phyloP scores from a whole-genome alignment of 2,113 vertebrate genomes.

The Entosphenus tridentatus region DNA sequence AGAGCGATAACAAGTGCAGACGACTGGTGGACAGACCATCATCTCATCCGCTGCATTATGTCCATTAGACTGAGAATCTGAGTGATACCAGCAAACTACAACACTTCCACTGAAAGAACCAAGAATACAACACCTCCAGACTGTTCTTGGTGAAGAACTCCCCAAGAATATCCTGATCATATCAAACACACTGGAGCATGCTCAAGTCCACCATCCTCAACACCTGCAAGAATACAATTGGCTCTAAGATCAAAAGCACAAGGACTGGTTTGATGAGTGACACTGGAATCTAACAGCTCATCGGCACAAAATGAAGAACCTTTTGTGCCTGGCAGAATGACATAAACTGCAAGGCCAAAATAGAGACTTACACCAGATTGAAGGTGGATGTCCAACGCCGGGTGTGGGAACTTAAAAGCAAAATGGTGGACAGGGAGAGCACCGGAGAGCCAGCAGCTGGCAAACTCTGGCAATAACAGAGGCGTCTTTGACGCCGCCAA shows the following conservation, averaged over 20 bases:
- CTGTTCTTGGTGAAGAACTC: background rate
- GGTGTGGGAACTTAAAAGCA: background rate
- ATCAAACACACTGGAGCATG: background rate
- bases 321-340: background rate
- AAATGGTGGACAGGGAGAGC: background rate
- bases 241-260: background rate
- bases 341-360: background rate
- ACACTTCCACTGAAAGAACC: too few species aligned
- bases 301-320: background rate
- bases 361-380: background rate
- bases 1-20: background rate
- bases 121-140: background rate
- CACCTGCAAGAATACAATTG: background rate
- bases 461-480: background rate
- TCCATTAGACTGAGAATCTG: background rate
- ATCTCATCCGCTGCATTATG: background rate
- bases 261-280: constrained; percentile 5
- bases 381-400: background rate
- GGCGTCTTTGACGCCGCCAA: background rate
- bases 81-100: background rate
- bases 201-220: background rate
- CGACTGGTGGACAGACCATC: constrained; percentile 1
- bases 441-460: background rate
- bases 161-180: background rate
- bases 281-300: background rate